phyloP scores from a whole-genome alignment of 2,888 invertebrate species.

The Drosophila ezoana region DNA sequence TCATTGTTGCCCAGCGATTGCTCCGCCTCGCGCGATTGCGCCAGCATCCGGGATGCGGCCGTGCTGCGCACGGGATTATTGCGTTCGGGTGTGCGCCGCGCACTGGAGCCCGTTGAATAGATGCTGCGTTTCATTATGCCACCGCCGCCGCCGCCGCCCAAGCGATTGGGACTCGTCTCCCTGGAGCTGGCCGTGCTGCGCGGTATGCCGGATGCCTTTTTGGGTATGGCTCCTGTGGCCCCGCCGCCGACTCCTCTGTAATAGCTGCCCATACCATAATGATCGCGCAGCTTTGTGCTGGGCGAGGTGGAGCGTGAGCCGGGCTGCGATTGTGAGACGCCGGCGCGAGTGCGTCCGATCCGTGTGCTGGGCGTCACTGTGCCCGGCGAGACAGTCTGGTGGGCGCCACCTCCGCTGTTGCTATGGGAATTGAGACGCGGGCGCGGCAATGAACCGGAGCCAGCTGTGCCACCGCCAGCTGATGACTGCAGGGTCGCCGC shows the following conservation, averaged over 20 bases:
- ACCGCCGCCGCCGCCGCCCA: slow-evolving; percentile 82
- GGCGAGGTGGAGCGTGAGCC: slow-evolving; percentile 97
- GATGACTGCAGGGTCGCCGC: slow-evolving; percentile 18
- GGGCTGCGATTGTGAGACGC: slow-evolving; percentile 97
- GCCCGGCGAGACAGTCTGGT: slow-evolving; percentile 71
- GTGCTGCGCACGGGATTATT: slow-evolving; percentile 87
- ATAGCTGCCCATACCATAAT: slow-evolving; percentile 84
- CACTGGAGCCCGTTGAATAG: slow-evolving; percentile 73
- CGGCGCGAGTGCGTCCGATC: slow-evolving; percentile 86
- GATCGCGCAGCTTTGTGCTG: slow-evolving; percentile 92
- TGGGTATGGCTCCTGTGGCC: slow-evolving; percentile 86
- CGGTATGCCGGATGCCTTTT: slow-evolving; percentile 90
- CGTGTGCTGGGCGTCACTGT: slow-evolving; percentile 82
- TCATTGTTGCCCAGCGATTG: slow-evolving; percentile 89
- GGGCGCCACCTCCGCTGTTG: slow-evolving; percentile 24
- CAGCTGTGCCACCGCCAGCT: slow-evolving; percentile 16
- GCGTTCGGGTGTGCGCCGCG: slow-evolving; percentile 85
- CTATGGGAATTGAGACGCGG: slow-evolving; percentile 70
- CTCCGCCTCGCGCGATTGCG: slow-evolving; percentile 95
- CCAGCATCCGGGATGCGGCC: slow-evolving; percentile 92
- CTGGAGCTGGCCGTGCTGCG: slow-evolving; percentile 89
- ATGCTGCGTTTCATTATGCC: slow-evolving; percentile 84
- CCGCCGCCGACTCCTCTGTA: slow-evolving; percentile 66
- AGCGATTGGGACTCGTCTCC: slow-evolving; percentile 88
- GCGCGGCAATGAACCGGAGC: slow-evolving; percentile 78